phyloP scores from a whole-genome alignment of 2,888 invertebrate species.

The Sepiola atlantica region DNA sequence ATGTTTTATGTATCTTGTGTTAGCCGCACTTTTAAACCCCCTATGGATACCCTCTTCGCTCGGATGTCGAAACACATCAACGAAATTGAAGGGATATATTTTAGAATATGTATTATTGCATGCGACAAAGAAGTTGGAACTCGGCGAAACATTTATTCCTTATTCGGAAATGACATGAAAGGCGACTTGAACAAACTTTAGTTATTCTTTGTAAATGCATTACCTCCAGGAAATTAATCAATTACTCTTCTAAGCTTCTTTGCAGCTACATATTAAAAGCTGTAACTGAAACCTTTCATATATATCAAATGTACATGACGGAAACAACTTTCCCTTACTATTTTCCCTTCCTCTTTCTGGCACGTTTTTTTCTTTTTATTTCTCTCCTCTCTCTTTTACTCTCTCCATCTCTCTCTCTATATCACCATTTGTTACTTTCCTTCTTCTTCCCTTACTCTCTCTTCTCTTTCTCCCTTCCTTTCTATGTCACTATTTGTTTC shows the following conservation, averaged over 20 bases:
- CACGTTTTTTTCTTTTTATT: too few species aligned
- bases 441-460: too few species aligned
- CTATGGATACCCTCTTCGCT: not conserved
- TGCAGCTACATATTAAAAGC: too few species aligned
- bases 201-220: not conserved
- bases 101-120: not conserved
- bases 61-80: not conserved
- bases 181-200: not conserved
- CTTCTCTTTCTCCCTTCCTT: too few species aligned
- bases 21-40: not conserved
- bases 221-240: not conserved
- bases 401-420: too few species aligned
- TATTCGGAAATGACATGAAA: not conserved
- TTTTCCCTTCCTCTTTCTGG: too few species aligned
- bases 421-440: too few species aligned
- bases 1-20: not conserved
- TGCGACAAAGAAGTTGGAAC: not conserved
- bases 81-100: not conserved
- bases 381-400: too few species aligned
- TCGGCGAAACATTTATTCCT: not conserved
- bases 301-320: too few species aligned
- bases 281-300: too few species aligned
- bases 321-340: too few species aligned
- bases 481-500: too few species aligned
- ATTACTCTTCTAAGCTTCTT: not conserved